Conservation (phyloP, 2,797 vertebrate genomes). For the Hafferia zeledoni region DNA sequence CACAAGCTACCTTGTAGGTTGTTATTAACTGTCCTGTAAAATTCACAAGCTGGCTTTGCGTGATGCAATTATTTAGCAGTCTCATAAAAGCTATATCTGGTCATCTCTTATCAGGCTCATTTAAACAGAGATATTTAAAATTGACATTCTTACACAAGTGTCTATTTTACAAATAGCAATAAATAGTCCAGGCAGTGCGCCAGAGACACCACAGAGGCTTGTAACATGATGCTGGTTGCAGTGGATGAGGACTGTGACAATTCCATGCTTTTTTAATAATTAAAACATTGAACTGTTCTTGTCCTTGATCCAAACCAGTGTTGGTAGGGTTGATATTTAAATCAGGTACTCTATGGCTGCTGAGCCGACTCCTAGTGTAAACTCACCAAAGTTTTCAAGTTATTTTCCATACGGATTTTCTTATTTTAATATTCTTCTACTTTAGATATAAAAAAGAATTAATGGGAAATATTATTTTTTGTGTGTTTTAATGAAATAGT, state of each 20-base stretch:
- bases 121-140: slow-evolving; percentile 73
- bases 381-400: neutral
- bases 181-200: slow-evolving; percentile 68
- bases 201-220: slow-evolving; percentile 62
- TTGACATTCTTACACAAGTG: slow-evolving; percentile 68
- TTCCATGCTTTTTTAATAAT: slow-evolving; percentile 62
- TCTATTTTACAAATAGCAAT: slow-evolving; percentile 77
- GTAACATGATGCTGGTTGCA: slow-evolving; percentile 62
- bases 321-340: neutral
- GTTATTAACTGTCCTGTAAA: slow-evolving; percentile 63
- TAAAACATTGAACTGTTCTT: slow-evolving; percentile 27
- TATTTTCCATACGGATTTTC: neutral
- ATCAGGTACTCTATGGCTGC: neutral
- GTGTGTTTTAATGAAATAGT: neutral
- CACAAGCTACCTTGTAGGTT: slow-evolving; percentile 20
- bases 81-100: slow-evolving; percentile 74
- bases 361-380: neutral
- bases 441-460: neutral
- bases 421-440: neutral
- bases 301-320: neutral
- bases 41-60: slow-evolving; percentile 10
- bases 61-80: slow-evolving; percentile 66
- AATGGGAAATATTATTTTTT: neutral
- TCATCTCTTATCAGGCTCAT: slow-evolving; percentile 73
- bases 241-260: slow-evolving; percentile 28